These are phyloP conservation scores for Siphonodentalium dalli DNA, from an alignment of 2,888 invertebrate species.

Conservation along the genomic window DNA sequence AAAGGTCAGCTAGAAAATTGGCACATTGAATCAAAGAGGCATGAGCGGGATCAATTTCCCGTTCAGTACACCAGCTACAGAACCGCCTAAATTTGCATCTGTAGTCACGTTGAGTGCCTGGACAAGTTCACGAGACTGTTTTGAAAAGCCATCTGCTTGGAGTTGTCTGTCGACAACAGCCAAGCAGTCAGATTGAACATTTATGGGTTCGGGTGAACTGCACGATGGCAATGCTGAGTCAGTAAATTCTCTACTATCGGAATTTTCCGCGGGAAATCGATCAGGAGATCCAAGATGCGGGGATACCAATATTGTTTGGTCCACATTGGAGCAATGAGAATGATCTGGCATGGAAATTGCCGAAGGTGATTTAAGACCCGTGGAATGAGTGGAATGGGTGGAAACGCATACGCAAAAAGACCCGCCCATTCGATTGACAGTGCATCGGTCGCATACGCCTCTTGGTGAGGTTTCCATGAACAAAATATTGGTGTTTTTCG, in stretches of 20 bases:
- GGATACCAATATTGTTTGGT: not conserved
- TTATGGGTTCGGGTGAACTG: not conserved
- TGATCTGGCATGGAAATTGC: not conserved
- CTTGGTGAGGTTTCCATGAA: not conserved
- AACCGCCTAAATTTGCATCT: not conserved
- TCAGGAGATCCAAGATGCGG: not conserved
- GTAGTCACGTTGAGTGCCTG: not conserved
- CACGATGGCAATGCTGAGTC: not conserved
- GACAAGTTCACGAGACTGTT: not conserved
- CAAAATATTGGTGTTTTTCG: not conserved
- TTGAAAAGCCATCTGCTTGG: not conserved
- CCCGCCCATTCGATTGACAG: slow-evolving; percentile 1
- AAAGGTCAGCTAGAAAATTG: not conserved
- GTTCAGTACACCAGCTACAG: not conserved
- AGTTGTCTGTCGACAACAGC: not conserved
- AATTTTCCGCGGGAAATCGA: not conserved
- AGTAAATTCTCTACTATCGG: not conserved
- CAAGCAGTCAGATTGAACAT: not conserved
- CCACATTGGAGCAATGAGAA: not conserved
- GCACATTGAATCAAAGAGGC: not conserved
- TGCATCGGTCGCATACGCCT: slow-evolving; percentile 1
- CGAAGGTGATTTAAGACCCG: not conserved
- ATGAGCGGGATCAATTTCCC: not conserved
- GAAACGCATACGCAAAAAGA: slow-evolving; percentile 1
- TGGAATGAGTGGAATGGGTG: not conserved